A percentile compares a stretch with the other conserved stretches of the same genome.
Conservation (phyloP, 2,888 invertebrate species). For the Apamea epomidion region DNA sequence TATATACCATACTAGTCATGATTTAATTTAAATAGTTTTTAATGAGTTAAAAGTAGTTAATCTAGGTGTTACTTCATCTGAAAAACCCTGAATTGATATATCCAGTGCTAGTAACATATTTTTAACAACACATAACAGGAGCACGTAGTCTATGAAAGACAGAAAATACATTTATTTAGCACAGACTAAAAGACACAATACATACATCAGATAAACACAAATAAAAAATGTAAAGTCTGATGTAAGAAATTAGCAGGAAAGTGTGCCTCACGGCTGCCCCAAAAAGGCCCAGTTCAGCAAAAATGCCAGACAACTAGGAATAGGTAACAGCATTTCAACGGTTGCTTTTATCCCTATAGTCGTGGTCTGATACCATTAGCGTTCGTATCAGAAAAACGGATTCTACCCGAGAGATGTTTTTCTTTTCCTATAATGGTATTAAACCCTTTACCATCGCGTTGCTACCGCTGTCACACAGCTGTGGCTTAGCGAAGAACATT, state of each 20-base stretch:
- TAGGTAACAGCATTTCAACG: constrained; percentile 9
- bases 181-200: no score
- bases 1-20: neutral
- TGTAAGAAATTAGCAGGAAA: no score
- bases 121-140: neutral
- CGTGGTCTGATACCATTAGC: constrained; percentile 20
- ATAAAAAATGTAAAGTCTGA: no score
- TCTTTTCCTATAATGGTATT: constrained; percentile 19
- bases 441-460: constrained; percentile 31
- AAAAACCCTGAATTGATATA: neutral
- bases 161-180: no score
- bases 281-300: neutral
- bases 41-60: neutral
- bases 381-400: constrained; percentile 20
- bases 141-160: neutral
- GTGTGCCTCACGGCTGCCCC: no score
- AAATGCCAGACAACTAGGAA: neutral
- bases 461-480: constrained; percentile 9
- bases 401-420: constrained; percentile 9
- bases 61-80: neutral
- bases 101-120: neutral
- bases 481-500: constrained; percentile 2
- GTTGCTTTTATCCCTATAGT: constrained; percentile 12
- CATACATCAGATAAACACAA: no score
- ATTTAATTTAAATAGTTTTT: neutral